Evolutionary conservation across 2,113 vertebrate genomes (phyloP).

Genomic region (Phocoena phocoena): DNA sequence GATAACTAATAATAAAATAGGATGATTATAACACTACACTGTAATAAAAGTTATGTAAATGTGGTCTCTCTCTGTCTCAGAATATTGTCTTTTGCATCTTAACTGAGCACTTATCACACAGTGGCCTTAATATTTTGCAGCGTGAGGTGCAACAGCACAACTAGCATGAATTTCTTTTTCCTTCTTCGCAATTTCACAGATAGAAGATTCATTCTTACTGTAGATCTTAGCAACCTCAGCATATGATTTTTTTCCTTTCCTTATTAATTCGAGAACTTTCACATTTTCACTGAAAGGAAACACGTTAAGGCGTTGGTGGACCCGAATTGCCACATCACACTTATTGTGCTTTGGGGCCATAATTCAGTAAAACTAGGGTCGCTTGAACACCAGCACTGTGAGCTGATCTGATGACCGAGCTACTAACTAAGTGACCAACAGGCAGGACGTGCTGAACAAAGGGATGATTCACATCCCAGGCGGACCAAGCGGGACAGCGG

Average conservation of each 20-base stretch:
- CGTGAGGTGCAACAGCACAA: neutral
- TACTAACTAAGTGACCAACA: neutral
- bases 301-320: accelerated
- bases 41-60: neutral
- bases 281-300: neutral
- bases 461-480: neutral
- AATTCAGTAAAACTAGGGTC: neutral
- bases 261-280: neutral
- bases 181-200: neutral
- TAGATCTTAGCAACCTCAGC: neutral
- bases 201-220: neutral
- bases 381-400: neutral
- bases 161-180: neutral
- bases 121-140: neutral
- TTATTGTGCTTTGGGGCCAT: neutral
- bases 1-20: neutral
- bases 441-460: neutral
- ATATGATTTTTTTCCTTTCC: neutral
- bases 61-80: neutral
- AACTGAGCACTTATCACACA: neutral
- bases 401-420: neutral
- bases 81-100: neutral
- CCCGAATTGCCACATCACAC: neutral
- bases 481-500: neutral
- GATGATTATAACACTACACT: neutral